These are phyloP conservation scores for Limnodromus scolopaceus DNA, from an alignment of 2,797 vertebrate genomes.

Conservation along the genomic window DNA sequence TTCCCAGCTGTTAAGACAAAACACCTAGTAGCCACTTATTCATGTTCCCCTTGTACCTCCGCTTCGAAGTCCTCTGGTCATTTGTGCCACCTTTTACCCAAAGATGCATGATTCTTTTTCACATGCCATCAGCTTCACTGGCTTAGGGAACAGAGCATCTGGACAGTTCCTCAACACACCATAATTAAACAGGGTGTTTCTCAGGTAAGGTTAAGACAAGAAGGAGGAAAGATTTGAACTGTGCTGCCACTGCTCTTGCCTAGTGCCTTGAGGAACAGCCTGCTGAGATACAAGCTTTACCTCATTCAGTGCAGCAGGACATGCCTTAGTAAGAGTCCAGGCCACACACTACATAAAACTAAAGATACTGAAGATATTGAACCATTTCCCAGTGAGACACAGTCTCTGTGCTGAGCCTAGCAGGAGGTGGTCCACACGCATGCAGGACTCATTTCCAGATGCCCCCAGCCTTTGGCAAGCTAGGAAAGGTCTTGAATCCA, in stretches of 20 bases:
- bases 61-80: not conserved
- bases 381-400: not conserved
- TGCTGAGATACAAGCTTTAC: not conserved
- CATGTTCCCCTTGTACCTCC: not conserved
- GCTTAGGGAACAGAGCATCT: not conserved
- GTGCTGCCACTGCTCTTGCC: not conserved
- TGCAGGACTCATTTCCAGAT: not conserved
- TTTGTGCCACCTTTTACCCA: not conserved
- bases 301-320: not conserved
- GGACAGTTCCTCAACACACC: not conserved
- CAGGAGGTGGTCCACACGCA: not conserved
- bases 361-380: not conserved
- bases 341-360: not conserved
- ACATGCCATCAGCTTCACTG: not conserved
- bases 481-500: not conserved
- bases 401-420: not conserved
- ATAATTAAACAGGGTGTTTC: fast-evolving
- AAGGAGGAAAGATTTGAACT: not conserved
- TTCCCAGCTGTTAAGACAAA: not conserved
- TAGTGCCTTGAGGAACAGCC: not conserved
- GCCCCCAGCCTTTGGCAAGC: not conserved
- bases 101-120: not conserved
- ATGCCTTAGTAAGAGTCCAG: not conserved
- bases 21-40: not conserved
- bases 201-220: not conserved